Evolutionary conservation across 2,113 vertebrate species (phyloP).

Genomic region (Trochalopteron elliotii): DNA sequence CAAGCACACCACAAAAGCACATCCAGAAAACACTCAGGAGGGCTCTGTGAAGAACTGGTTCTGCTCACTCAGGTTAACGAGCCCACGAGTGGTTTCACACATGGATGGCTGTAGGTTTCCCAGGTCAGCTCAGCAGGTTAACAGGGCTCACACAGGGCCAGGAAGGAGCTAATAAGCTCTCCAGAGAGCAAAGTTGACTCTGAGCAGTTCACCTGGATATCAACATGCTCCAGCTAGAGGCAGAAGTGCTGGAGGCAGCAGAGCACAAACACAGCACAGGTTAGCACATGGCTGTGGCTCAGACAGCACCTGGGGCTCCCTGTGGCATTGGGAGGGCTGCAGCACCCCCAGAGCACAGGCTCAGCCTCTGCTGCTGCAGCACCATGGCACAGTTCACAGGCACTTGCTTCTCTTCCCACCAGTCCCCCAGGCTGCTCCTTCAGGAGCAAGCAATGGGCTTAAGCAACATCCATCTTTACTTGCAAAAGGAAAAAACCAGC

Average conservation of each 20-base stretch:
- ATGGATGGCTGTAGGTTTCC: not conserved
- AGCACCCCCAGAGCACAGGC: not conserved
- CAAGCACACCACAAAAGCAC: not conserved
- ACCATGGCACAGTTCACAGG: not conserved
- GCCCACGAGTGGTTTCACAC: not conserved
- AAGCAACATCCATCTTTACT: not conserved
- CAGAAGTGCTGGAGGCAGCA: not conserved
- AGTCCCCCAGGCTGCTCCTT: not conserved
- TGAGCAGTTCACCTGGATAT: not conserved
- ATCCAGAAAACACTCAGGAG: not conserved
- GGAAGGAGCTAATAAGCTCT: constrained; percentile 21
- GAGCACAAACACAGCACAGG: not conserved
- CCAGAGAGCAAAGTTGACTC: not conserved
- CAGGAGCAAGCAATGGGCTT: not conserved
- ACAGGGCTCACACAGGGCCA: not conserved
- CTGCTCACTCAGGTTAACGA: not conserved
- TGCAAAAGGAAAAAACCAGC: not conserved
- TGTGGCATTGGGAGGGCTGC: fast-evolving
- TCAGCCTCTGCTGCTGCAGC: not conserved
- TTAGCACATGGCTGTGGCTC: not conserved
- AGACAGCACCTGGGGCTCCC: not conserved
- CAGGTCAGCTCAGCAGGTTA: not conserved
- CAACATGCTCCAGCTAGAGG: not conserved
- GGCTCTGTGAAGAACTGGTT: not conserved
- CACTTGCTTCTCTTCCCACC: not conserved